Conservation (phyloP, 1,140 invertebrate species). For the Cardiocondyla obscurior region DNA sequence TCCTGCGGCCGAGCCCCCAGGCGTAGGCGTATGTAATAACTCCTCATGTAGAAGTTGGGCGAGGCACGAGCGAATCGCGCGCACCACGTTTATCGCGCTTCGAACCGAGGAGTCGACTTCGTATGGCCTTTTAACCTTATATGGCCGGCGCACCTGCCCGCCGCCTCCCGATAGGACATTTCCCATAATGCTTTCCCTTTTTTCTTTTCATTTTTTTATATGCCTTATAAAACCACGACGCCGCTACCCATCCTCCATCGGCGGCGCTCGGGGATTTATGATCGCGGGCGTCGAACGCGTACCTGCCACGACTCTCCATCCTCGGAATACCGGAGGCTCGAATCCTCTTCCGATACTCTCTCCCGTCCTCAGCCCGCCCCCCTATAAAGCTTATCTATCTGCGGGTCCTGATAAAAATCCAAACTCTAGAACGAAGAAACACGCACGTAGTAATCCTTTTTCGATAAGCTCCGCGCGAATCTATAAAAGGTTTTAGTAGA, state of each 20-base stretch:
- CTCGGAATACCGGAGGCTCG: constrained; percentile 1
- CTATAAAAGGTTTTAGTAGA: neutral
- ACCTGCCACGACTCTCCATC: constrained; percentile 1
- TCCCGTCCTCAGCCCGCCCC: neutral
- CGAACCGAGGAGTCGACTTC: constrained; percentile 63
- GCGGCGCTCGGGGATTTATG: constrained; percentile 59
- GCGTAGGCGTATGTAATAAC: constrained; percentile 70
- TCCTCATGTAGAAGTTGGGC: constrained; percentile 65
- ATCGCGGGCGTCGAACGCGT: neutral
- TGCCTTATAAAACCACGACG: constrained; percentile 45
- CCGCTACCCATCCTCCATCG: constrained; percentile 24
- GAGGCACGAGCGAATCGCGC: constrained; percentile 69
- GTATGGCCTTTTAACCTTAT: constrained; percentile 79
- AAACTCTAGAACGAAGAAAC: neutral
- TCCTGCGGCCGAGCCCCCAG: constrained; percentile 57
- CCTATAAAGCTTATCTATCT: constrained; percentile 20
- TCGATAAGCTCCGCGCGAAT: neutral
- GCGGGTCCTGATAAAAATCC: neutral
- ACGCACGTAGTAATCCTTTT: too few relatives aligned
- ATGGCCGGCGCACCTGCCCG: constrained; percentile 74
- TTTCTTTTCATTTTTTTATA: constrained; percentile 29
- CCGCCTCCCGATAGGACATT: constrained; percentile 67
- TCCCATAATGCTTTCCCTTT: constrained; percentile 69
- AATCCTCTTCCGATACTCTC: constrained; percentile 6
- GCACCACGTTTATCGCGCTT: constrained; percentile 65